These are phyloP conservation scores for Syngnathus typhle DNA, from an alignment of 2,113 vertebrate species.

Conservation along the genomic window DNA sequence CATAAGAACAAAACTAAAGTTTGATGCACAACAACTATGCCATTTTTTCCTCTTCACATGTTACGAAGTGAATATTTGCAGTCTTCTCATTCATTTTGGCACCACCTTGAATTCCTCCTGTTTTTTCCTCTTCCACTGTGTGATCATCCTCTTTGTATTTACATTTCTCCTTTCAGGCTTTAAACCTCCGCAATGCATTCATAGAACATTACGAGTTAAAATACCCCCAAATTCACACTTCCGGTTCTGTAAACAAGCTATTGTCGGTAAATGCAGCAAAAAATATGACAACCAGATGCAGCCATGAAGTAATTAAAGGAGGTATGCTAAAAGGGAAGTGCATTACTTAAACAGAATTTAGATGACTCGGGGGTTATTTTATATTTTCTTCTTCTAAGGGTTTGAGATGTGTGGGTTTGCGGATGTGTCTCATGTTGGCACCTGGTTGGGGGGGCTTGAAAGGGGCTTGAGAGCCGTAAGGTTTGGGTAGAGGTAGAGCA, in stretches of 20 bases:
- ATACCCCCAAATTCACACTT: background rate
- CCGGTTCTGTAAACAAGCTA: slow-evolving; percentile 33
- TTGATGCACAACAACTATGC: background rate
- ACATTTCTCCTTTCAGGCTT: slow-evolving; percentile 47
- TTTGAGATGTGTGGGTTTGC: slow-evolving; percentile 65
- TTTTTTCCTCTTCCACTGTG: slow-evolving; percentile 37
- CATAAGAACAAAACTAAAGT: background rate
- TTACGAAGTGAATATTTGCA: slow-evolving; percentile 11
- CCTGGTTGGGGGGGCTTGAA: slow-evolving; percentile 76
- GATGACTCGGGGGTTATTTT: background rate
- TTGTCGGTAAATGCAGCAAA: slow-evolving; percentile 24
- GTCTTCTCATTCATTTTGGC: slow-evolving; percentile 2
- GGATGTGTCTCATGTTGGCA: slow-evolving; percentile 75
- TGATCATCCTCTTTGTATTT: slow-evolving; percentile 46
- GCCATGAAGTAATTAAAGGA: background rate
- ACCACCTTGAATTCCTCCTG: slow-evolving; percentile 4
- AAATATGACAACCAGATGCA: slow-evolving; percentile 36
- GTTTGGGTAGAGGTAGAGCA: slow-evolving; percentile 73
- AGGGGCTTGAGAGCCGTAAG: slow-evolving; percentile 76
- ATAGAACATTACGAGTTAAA: slow-evolving; percentile 29
- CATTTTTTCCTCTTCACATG: background rate
- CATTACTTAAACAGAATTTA: background rate
- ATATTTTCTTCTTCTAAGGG: slow-evolving; percentile 11
- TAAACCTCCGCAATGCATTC: slow-evolving; percentile 39
- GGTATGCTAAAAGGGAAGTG: background rate